phyloP scores from a whole-genome alignment of 2,113 vertebrate genomes.

The Ascaphus truei region DNA sequence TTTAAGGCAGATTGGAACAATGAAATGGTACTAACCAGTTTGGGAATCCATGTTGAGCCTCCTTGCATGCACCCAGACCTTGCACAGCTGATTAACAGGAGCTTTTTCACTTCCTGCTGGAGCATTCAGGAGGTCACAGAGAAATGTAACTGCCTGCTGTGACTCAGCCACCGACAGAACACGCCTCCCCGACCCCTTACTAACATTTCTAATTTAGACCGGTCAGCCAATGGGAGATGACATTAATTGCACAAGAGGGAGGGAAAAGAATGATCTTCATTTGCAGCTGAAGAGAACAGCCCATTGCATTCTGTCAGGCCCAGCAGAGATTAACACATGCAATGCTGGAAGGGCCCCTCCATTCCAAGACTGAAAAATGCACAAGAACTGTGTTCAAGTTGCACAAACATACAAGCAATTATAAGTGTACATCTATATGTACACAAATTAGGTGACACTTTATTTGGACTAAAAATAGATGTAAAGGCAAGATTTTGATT shows the following conservation, averaged over 20 bases:
- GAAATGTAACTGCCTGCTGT: conserved; percentile 38
- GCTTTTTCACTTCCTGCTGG: conserved; percentile 56
- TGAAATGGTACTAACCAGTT: conserved; percentile 66
- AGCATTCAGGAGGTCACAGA: conserved; percentile 39
- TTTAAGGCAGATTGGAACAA: neutral
- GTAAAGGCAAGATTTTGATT: too few relatives aligned
- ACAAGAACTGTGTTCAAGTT: too few relatives aligned
- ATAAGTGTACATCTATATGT: too few relatives aligned
- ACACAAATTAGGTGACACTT: too few relatives aligned
- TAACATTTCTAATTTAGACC: neutral
- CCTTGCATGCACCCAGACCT: conserved; percentile 48
- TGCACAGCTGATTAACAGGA: conserved; percentile 39
- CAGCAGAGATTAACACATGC: too few relatives aligned
- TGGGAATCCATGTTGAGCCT: conserved; percentile 84
- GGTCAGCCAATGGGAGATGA: conserved; percentile 14
- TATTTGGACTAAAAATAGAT: too few relatives aligned
- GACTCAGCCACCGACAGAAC: conserved; percentile 1
- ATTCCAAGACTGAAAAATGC: too few relatives aligned
- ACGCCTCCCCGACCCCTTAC: neutral
- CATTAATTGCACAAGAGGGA: neutral
- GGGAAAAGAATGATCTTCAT: neutral
- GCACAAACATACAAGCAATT: too few relatives aligned
- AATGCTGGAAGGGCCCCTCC: too few relatives aligned
- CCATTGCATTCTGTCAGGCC: too few relatives aligned
- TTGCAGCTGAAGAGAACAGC: neutral